Evolutionary conservation across 2,797 vertebrate species (phyloP).

Genomic region (Smutsia temminckii): DNA sequence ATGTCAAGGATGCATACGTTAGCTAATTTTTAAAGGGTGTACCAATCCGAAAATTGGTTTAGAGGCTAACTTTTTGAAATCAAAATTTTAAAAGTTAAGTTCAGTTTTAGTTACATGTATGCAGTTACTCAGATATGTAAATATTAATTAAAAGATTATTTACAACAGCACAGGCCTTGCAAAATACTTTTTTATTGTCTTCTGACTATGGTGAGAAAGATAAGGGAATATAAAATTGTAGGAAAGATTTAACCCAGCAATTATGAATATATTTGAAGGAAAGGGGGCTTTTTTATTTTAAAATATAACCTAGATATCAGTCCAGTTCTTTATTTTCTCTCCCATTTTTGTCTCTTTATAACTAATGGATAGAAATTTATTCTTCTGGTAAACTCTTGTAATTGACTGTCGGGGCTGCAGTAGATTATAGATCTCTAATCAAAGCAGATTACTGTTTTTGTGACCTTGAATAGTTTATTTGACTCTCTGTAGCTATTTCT

Average conservation of each 20-base stretch:
- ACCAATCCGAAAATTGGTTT: neutral
- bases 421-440: constrained; percentile 59
- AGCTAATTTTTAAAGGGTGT: neutral
- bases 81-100: neutral
- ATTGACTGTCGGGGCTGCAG: neutral
- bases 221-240: neutral
- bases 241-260: neutral
- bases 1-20: neutral
- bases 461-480: constrained; percentile 82
- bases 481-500: constrained; percentile 63
- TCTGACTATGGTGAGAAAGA: neutral
- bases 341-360: neutral
- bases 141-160: neutral
- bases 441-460: constrained; percentile 65
- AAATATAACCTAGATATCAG: neutral
- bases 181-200: neutral
- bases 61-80: neutral
- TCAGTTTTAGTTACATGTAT: neutral
- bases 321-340: neutral
- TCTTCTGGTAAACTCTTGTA: neutral
- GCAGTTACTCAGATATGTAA: neutral
- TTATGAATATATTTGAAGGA: neutral
- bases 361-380: neutral
- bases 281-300: neutral
- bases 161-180: neutral